Percentiles rank a stretch among this genome's conserved stretches.
These are phyloP conservation scores for Aethes cnicana DNA, from an alignment of 2,888 invertebrate species.

Conservation along the genomic window DNA sequence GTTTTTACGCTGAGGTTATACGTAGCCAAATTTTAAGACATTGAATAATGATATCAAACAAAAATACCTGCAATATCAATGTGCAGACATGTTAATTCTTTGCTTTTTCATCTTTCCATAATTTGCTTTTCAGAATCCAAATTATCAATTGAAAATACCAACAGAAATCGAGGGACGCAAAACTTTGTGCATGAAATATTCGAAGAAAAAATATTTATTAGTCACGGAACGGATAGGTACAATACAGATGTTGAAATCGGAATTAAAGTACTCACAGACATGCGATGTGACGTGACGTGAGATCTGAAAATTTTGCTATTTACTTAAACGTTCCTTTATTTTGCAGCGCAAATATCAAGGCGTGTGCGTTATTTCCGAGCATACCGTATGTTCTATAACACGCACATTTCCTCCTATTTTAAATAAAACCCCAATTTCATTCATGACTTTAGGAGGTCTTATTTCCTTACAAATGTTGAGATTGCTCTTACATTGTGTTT, in stretches of 20 bases:
- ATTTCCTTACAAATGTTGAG: background rate
- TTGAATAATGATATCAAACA: too few species aligned
- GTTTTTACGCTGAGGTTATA: too few species aligned
- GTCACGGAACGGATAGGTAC: constrained; percentile 22
- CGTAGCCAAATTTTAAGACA: too few species aligned
- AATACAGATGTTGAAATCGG: constrained; percentile 21
- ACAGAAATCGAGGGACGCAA: background rate
- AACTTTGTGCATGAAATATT: constrained; percentile 22
- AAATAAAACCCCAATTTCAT: constrained; percentile 14
- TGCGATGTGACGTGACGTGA: constrained; percentile 22
- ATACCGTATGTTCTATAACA: background rate
- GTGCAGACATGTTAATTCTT: too few species aligned
- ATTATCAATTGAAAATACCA: too few species aligned
- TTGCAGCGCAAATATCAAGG: too few species aligned
- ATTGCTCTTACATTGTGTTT: constrained; percentile 7
- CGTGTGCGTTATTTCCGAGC: too few species aligned
- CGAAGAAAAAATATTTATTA: constrained; percentile 12
- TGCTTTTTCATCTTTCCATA: too few species aligned
- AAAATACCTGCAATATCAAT: too few species aligned
- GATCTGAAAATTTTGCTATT: constrained; percentile 14
- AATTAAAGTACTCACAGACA: constrained; percentile 21
- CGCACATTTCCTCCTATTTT: constrained; percentile 4
- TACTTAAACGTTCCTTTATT: too few species aligned
- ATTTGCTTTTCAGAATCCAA: too few species aligned
- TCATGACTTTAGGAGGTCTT: constrained; percentile 5